These are phyloP conservation scores for Muschampia plurimacula DNA, from an alignment of 2,888 invertebrate species.

Conservation along the genomic window DNA sequence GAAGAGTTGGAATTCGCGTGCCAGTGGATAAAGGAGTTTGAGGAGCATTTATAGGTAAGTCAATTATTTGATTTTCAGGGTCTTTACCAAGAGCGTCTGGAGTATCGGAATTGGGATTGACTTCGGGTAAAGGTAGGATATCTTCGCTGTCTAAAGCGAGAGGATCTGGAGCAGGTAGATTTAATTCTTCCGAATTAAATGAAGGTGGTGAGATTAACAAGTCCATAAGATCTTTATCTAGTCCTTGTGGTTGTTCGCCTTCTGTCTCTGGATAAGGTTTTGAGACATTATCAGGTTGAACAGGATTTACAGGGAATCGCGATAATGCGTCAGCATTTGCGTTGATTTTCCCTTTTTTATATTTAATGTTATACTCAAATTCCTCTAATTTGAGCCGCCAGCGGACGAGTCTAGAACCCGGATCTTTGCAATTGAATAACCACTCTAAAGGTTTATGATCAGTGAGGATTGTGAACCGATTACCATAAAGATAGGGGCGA, in stretches of 20 bases:
- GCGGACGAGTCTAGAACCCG: constrained; percentile 39
- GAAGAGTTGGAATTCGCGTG: too few relatives aligned
- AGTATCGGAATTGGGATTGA: too few relatives aligned
- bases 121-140: too few relatives aligned
- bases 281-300: not conserved
- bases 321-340: constrained; percentile 31
- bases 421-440: constrained; percentile 45
- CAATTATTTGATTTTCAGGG: too few relatives aligned
- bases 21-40: too few relatives aligned
- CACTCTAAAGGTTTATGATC: constrained; percentile 45
- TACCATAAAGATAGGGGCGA: constrained; percentile 52
- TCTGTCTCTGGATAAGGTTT: constrained; percentile 1
- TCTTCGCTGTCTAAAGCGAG: too few relatives aligned
- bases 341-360: constrained; percentile 38
- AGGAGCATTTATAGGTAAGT: not conserved
- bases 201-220: constrained; percentile 9
- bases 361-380: constrained; percentile 42
- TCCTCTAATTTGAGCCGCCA: constrained; percentile 45
- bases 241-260: not conserved
- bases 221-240: not conserved
- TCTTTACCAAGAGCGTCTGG: too few relatives aligned
- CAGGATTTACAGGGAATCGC: constrained; percentile 18
- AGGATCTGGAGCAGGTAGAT: too few relatives aligned
- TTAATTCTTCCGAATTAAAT: not conserved
- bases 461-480: constrained; percentile 41